A percentile compares a stretch with the other conserved stretches of the same genome.
phyloP scores from a whole-genome alignment of 2,888 invertebrate genomes.

The Amphipoea oculea region DNA sequence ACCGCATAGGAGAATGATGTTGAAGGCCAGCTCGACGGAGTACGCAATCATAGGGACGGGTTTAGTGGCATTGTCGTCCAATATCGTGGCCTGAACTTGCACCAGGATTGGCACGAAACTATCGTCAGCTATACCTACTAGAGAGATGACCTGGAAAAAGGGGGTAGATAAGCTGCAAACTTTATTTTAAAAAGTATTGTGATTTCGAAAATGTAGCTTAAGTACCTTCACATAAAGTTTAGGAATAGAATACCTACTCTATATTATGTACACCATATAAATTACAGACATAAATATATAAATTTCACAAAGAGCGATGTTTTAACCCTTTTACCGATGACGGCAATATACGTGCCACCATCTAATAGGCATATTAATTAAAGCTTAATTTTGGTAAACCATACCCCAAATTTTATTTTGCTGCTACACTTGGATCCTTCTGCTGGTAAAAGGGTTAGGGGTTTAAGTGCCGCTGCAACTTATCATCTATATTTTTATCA shows the following conservation, averaged over 20 bases:
- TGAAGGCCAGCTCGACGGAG: slow-evolving; percentile 76
- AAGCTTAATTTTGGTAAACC: too few species aligned
- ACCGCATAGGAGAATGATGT: slow-evolving; percentile 76
- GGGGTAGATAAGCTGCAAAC: not conserved
- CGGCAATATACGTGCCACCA: too few species aligned
- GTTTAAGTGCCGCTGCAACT: too few species aligned
- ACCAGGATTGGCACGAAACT: slow-evolving; percentile 77
- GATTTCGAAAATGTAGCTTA: not conserved
- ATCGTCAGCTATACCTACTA: slow-evolving; percentile 78
- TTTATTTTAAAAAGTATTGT: not conserved
- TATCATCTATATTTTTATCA: not conserved
- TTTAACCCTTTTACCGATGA: too few species aligned
- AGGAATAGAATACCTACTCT: too few species aligned
- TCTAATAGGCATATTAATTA: too few species aligned
- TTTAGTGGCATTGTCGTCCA: slow-evolving; percentile 74
- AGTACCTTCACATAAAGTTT: not conserved
- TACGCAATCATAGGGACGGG: slow-evolving; percentile 77
- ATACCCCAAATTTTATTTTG: too few species aligned
- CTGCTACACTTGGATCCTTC: too few species aligned
- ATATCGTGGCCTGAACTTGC: slow-evolving; percentile 73
- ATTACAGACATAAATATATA: too few species aligned
- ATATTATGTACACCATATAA: too few species aligned
- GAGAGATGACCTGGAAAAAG: slow-evolving; percentile 72
- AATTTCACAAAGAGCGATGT: too few species aligned
- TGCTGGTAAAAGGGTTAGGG: too few species aligned